Conservation (phyloP, 2,113 vertebrate species). For the Pheucticus melanocephalus region DNA sequence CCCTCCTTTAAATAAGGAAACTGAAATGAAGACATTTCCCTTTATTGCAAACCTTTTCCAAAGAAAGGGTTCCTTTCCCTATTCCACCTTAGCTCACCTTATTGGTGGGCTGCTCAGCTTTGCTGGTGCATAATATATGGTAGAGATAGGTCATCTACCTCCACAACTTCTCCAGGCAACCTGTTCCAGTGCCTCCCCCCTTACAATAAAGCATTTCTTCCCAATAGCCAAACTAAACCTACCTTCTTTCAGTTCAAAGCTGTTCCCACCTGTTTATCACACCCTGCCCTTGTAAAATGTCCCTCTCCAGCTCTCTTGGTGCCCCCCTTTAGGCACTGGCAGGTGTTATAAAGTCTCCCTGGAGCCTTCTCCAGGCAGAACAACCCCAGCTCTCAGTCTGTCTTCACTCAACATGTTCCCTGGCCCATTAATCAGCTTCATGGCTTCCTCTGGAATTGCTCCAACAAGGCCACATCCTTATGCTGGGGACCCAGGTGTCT, state of each 20-base stretch:
- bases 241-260: neutral
- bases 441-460: neutral
- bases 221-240: neutral
- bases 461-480: neutral
- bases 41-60: neutral
- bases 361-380: neutral
- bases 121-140: neutral
- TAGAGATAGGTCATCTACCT: neutral
- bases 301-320: neutral
- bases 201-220: neutral
- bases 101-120: neutral
- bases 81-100: neutral
- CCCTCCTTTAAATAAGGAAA: neutral
- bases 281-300: neutral
- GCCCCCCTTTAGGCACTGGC: neutral
- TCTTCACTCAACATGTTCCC: accelerated
- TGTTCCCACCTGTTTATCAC: neutral
- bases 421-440: accelerated
- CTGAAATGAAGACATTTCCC: neutral
- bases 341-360: accelerated
- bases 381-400: neutral
- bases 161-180: neutral
- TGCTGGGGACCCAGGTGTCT: accelerated
- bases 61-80: neutral
- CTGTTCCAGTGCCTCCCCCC: neutral